Conservation (phyloP, 2,113 vertebrate genomes). For the Oryzias celebensis region DNA sequence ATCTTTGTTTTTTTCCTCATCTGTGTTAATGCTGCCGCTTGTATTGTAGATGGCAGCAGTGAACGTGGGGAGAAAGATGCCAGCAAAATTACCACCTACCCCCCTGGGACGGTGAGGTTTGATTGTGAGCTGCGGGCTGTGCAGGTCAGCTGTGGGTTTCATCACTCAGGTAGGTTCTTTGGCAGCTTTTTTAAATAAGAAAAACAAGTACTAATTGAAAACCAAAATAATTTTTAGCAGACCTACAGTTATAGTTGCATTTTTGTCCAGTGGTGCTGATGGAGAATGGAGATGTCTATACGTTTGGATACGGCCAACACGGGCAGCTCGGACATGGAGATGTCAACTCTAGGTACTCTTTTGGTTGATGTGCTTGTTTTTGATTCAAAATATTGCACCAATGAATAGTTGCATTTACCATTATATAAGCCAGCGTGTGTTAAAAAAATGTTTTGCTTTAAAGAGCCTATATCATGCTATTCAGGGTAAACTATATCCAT, state of each 20-base stretch:
- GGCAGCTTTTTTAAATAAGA: background rate
- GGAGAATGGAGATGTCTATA: slow-evolving; percentile 98
- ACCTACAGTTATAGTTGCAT: background rate
- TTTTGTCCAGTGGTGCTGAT: slow-evolving; percentile 88
- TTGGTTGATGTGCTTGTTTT: too few species aligned
- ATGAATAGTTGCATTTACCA: too few species aligned
- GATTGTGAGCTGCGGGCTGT: slow-evolving; percentile 92
- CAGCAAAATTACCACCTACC: slow-evolving; percentile 98
- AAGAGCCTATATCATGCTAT: too few species aligned
- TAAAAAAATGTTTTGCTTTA: too few species aligned
- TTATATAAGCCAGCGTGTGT: too few species aligned
- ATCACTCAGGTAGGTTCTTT: slow-evolving; percentile 89
- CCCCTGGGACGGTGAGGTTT: slow-evolving; percentile 91
- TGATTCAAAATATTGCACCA: too few species aligned
- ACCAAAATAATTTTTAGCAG: background rate
- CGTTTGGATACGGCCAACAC: slow-evolving; percentile 97
- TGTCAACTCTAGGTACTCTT: slow-evolving; percentile 91
- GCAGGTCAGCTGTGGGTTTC: slow-evolving; percentile 98
- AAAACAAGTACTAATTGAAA: background rate
- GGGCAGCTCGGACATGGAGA: slow-evolving; percentile 97
- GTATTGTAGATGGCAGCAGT: slow-evolving; percentile 88
- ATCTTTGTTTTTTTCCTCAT: slow-evolving; percentile 12
- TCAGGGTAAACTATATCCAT: too few species aligned
- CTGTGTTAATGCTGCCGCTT: slow-evolving; percentile 49
- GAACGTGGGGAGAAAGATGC: slow-evolving; percentile 97